Conservation (phyloP, 2,113 vertebrate species). For the Gadus chalcogrammus region DNA sequence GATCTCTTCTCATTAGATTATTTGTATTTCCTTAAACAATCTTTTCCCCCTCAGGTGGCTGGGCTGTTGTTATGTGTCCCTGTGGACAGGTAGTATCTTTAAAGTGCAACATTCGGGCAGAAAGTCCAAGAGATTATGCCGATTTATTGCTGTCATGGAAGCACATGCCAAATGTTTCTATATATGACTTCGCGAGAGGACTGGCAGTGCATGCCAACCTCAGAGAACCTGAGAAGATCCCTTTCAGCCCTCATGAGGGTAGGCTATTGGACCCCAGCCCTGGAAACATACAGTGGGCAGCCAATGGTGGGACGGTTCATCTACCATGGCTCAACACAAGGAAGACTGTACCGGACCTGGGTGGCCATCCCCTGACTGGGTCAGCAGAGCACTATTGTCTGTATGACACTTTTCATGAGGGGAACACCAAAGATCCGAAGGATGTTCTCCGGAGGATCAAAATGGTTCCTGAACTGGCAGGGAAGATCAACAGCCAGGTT, state of each 20-base stretch:
- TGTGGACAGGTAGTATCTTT: no score
- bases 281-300: not conserved
- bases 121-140: no score
- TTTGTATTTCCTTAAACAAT: no score
- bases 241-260: not conserved
- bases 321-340: conserved; percentile 18
- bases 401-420: conserved; percentile 23
- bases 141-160: not conserved
- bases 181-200: conserved; percentile 4
- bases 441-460: conserved; percentile 11
- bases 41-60: no score
- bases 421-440: conserved; percentile 22
- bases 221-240: not conserved
- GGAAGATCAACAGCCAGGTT: conserved; percentile 19
- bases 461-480: conserved; percentile 20
- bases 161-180: conserved; percentile 5
- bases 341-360: not conserved
- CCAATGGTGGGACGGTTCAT: conserved; percentile 16
- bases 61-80: no score
- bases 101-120: no score
- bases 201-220: not conserved
- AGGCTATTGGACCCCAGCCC: not conserved
- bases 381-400: conserved; percentile 23
- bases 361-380: conserved; percentile 26
- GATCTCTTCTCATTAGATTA: no score